phyloP scores from a whole-genome alignment of 2,113 vertebrate genomes.

The Cinclus cinclus region DNA sequence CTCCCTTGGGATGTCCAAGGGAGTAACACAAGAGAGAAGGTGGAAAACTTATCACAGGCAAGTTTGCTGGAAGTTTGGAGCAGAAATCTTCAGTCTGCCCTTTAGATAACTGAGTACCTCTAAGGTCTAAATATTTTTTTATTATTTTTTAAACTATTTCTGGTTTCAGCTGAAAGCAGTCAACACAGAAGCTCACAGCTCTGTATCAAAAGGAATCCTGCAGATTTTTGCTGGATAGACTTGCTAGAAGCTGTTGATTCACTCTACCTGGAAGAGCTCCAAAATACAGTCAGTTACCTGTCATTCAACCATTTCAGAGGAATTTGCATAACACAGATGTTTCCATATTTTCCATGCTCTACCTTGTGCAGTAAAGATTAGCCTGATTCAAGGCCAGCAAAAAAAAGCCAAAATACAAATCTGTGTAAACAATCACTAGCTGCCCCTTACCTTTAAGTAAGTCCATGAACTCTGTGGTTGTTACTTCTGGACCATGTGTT shows the following conservation, averaged over 20 bases:
- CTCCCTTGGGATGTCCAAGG: not conserved
- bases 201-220: not conserved
- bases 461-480: not conserved
- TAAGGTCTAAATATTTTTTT: not conserved
- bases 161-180: not conserved
- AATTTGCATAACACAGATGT: conserved; percentile 36
- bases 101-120: not conserved
- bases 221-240: not conserved
- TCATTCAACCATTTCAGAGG: conserved; percentile 1
- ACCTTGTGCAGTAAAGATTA: not conserved
- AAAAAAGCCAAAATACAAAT: not conserved
- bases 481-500: not conserved
- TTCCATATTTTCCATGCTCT: not conserved
- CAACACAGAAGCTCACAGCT: not conserved
- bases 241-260: conserved; percentile 15
- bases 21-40: not conserved
- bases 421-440: not conserved
- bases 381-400: not conserved
- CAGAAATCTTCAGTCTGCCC: not conserved
- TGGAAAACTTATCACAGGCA: not conserved
- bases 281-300: conserved; percentile 25
- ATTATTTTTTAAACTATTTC: not conserved
- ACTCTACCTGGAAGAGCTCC: conserved; percentile 10
- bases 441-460: not conserved
- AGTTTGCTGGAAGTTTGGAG: not conserved